Conservation (phyloP, 2,113 vertebrate genomes). For the Micronisus gabar region DNA sequence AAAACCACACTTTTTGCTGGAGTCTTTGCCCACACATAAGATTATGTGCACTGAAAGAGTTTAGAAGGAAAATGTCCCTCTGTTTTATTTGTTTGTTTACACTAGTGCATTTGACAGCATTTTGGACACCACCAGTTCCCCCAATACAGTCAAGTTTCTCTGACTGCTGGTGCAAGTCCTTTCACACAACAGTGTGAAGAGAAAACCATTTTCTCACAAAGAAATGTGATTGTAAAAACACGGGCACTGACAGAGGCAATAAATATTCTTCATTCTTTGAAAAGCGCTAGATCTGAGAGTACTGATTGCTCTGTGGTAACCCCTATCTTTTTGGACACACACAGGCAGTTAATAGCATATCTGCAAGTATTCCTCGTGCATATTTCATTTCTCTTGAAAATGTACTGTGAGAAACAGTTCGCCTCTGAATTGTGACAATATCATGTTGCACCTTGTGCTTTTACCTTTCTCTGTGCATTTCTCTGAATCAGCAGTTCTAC, state of each 20-base stretch:
- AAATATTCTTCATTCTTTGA: background rate
- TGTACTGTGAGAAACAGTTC: background rate
- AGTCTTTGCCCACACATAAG: background rate
- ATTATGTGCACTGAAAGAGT: background rate
- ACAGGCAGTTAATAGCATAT: background rate
- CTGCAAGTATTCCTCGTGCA: background rate
- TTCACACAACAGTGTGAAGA: background rate
- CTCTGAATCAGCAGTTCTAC: background rate
- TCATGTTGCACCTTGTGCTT: background rate
- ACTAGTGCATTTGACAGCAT: background rate
- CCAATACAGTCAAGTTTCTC: background rate
- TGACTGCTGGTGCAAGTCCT: background rate
- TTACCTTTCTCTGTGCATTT: background rate
- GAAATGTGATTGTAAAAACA: background rate
- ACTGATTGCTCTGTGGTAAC: background rate
- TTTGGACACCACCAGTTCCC: background rate
- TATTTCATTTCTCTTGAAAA: background rate
- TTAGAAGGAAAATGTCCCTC: background rate
- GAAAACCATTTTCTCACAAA: background rate
- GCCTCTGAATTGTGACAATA: background rate
- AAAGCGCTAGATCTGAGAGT: background rate
- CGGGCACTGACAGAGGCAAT: background rate
- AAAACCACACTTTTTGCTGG: background rate
- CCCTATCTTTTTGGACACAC: background rate
- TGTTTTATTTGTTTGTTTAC: slow-evolving; percentile 35